These are phyloP conservation scores for Clarias gariepinus DNA, from an alignment of 2,113 vertebrate species.

Conservation along the genomic window DNA sequence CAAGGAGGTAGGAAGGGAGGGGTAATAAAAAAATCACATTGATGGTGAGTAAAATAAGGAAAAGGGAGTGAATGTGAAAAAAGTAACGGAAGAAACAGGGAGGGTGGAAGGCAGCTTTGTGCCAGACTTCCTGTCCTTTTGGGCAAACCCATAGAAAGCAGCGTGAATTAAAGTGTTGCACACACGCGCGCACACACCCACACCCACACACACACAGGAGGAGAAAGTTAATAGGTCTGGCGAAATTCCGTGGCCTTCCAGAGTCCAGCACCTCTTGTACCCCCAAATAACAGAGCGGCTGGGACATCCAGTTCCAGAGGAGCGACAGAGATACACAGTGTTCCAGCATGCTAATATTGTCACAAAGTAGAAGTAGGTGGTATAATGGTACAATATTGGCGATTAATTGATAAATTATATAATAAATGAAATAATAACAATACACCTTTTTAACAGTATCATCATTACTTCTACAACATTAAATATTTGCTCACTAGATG, in stretches of 20 bases:
- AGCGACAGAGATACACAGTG: constrained; percentile 51
- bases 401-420: background rate
- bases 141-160: constrained; percentile 52
- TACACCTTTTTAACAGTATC: background rate
- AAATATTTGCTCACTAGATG: background rate
- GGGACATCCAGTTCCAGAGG: constrained; percentile 50
- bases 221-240: constrained; percentile 63
- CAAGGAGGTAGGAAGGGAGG: constrained; percentile 36
- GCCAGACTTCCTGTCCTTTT: constrained; percentile 69
- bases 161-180: constrained; percentile 48
- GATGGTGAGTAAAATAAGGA: constrained; percentile 37
- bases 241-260: constrained; percentile 44
- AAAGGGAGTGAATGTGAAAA: constrained; percentile 34
- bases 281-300: constrained; percentile 65
- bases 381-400: background rate
- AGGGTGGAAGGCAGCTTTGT: constrained; percentile 68
- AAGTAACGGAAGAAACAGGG: constrained; percentile 52
- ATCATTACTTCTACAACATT: background rate
- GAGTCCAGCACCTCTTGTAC: constrained; percentile 62
- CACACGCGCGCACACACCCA: constrained; percentile 42
- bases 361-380: background rate
- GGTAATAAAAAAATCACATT: constrained; percentile 34
- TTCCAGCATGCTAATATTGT: constrained; percentile 60
- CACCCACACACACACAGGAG: constrained; percentile 46
- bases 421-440: too few species aligned